Base-by-base conservation (phyloP, 2,888 invertebrate genomes). In the Acheta domesticus region DNA sequence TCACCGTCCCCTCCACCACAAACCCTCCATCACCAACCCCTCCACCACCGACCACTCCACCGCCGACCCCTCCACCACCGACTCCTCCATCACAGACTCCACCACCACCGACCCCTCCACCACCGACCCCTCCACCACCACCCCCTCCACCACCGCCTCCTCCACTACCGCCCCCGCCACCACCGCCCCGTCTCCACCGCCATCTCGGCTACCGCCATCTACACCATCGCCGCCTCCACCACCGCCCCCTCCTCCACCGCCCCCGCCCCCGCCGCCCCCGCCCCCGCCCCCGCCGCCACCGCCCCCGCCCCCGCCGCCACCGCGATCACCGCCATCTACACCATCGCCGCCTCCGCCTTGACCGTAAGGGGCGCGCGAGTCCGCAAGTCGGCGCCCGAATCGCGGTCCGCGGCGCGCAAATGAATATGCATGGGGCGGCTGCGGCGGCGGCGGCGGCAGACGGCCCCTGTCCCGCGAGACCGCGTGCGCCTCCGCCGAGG, bases 141-240 rank as follows among this genome's bases (percentile, higher is more conserved):
- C 5, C 36, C 5, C 5, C 2, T 1, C 23, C 23, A 23, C 23
- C 23, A 23, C 23, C 36, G 5, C 36, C 36, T 5, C 3, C 36
- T 3, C 36, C 36, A 36, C 8, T 1, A 8, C 23, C 23, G 2
- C 23, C 23, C 2, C 8, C 8, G 5, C 1, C 36, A 36, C 5
- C 36, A 8, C 0, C 36, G 2, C 36, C 5, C 5, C 36, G 5
- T 5, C 36, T 1, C 36, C 36, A 1, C 5, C 8, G 4, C 36
- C 36, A 4, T 0, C 8, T 1, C 36, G 5, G 0, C 36, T 1
- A 23, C 8, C 36, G 5, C 5, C 36, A 5, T 8, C 1, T 1
- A 5, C 5, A 8, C 8, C 36, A 5, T 5, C 36, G 4, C 0
- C 36, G 8, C 36, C 8, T 5, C 36, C 8, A 8, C 36, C 8